These are phyloP conservation scores for Athetis lepigone DNA, from an alignment of 2,888 invertebrate species.

Conservation along the genomic window DNA sequence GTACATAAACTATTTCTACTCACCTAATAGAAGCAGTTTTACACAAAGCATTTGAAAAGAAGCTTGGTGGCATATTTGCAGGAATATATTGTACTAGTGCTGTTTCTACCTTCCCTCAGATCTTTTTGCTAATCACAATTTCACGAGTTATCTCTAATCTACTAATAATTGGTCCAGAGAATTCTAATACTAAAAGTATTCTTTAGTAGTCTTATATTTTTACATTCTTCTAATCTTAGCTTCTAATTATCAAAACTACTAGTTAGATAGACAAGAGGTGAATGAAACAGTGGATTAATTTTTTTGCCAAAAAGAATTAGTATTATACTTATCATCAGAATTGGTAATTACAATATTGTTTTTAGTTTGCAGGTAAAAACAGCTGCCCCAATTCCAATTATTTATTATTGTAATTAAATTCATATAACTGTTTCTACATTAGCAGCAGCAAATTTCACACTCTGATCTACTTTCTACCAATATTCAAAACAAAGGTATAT, in stretches of 20 bases:
- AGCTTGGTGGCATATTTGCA: background rate
- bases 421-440: conserved; percentile 9
- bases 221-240: no score
- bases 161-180: no score
- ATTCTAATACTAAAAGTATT: no score
- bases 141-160: no score
- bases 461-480: conserved; percentile 7
- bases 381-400: conserved; percentile 1
- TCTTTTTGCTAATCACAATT: background rate
- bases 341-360: background rate
- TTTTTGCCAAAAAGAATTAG: background rate
- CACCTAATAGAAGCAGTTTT: conserved; percentile 21
- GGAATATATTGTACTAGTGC: background rate
- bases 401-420: background rate
- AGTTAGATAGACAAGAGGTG: background rate
- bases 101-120: background rate
- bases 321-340: background rate
- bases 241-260: no score
- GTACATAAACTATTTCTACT: conserved; percentile 22
- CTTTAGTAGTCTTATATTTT: no score
- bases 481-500: conserved; percentile 17
- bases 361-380: conserved; percentile 19
- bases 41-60: no score
- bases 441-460: background rate
- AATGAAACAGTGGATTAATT: no score